phyloP scores from a whole-genome alignment of 2,113 vertebrate species.

The Python bivittatus region DNA sequence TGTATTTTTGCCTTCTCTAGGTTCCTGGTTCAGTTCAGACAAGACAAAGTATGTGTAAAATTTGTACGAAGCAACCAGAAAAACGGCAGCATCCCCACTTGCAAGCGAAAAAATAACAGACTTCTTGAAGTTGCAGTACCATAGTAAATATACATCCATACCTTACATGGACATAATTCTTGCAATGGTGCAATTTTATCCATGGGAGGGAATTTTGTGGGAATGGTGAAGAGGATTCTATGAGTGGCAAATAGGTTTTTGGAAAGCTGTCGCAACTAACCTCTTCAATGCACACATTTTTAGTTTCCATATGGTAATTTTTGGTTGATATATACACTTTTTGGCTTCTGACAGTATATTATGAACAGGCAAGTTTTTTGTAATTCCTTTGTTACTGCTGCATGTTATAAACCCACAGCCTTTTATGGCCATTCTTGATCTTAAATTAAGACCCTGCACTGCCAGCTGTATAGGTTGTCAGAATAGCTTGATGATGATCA shows the following conservation, averaged over 20 bases:
- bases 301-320: slow-evolving; percentile 44
- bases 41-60: slow-evolving; percentile 97
- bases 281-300: slow-evolving; percentile 48
- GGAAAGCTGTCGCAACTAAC: slow-evolving; percentile 65
- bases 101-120: slow-evolving; percentile 97
- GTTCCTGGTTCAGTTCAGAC: slow-evolving; percentile 96
- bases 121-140: slow-evolving; percentile 96
- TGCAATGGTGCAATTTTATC: slow-evolving; percentile 81
- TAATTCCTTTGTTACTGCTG: slow-evolving; percentile 60
- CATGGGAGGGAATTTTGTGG: slow-evolving; percentile 46
- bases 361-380: slow-evolving; percentile 55
- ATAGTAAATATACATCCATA: slow-evolving; percentile 59
- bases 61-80: slow-evolving; percentile 90
- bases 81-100: slow-evolving; percentile 86
- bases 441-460: slow-evolving; percentile 48
- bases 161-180: slow-evolving; percentile 69
- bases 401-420: slow-evolving; percentile 55
- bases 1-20: slow-evolving; percentile 67
- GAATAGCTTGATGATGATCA: background rate
- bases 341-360: slow-evolving; percentile 55
- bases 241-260: slow-evolving; percentile 61
- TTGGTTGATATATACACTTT: slow-evolving; percentile 46
- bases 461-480: background rate
- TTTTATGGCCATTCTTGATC: slow-evolving; percentile 52
- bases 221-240: slow-evolving; percentile 56